These are phyloP conservation scores for Himalopsyche japonica DNA, from an alignment of 2,888 invertebrate genomes.

Conservation along the genomic window DNA sequence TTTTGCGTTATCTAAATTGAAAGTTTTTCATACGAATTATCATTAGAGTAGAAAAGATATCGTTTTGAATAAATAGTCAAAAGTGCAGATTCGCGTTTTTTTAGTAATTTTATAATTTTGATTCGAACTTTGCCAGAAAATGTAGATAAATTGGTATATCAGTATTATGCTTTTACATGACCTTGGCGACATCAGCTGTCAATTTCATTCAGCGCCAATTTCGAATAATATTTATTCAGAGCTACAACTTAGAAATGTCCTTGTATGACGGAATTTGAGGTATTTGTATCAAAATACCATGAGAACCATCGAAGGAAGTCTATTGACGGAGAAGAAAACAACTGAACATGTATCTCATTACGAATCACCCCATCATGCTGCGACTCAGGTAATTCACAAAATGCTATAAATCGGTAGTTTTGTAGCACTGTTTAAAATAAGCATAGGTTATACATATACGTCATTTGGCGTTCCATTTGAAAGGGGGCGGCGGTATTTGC, in stretches of 20 bases:
- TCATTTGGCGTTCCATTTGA: too few relatives aligned
- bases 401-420: too few relatives aligned
- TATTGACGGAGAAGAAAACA: slow-evolving; percentile 23
- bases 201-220: slow-evolving; percentile 31
- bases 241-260: neutral
- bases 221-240: slow-evolving; percentile 11
- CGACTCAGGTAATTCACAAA: slow-evolving; percentile 16
- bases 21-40: slow-evolving; percentile 3
- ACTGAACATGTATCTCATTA: slow-evolving; percentile 24
- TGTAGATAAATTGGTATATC: neutral
- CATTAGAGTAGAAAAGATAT: neutral
- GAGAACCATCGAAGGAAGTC: slow-evolving; percentile 27
- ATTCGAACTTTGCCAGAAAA: neutral
- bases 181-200: slow-evolving; percentile 36
- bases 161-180: slow-evolving; percentile 20
- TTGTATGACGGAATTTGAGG: neutral
- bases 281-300: slow-evolving; percentile 1
- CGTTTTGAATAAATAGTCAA: neutral
- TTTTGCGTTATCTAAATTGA: slow-evolving; percentile 11
- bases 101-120: neutral
- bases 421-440: too few relatives aligned
- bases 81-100: neutral
- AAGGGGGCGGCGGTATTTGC: too few relatives aligned
- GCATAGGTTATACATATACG: too few relatives aligned
- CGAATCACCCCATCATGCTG: slow-evolving; percentile 21